A percentile compares a stretch with the other conserved stretches of the same genome.
phyloP scores from a whole-genome alignment of 2,888 invertebrate genomes.

The Sericinus montela region DNA sequence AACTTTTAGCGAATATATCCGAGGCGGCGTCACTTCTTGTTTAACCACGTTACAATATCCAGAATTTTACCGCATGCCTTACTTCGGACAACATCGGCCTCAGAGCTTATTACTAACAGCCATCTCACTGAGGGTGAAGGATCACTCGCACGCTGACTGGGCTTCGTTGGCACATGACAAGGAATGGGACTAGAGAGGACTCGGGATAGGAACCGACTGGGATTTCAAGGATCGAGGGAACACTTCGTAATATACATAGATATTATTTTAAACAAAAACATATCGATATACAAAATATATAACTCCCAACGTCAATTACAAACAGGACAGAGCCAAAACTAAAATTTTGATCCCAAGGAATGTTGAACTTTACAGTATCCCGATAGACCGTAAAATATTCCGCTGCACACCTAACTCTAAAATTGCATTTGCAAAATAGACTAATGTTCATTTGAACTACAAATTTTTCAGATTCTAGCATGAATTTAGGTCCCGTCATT shows the following conservation, averaged over 20 bases:
- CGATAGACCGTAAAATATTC: slow-evolving; percentile 50
- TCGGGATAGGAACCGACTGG: slow-evolving; percentile 58
- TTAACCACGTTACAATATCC: slow-evolving; percentile 33
- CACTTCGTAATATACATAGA: slow-evolving; percentile 33
- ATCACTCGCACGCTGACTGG: slow-evolving; percentile 47
- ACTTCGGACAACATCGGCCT: slow-evolving; percentile 1
- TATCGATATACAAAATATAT: slow-evolving; percentile 27
- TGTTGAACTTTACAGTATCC: slow-evolving; percentile 62
- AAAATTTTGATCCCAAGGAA: slow-evolving; percentile 64
- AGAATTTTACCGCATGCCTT: slow-evolving; percentile 22
- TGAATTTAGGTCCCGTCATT: slow-evolving; percentile 22
- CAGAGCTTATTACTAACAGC: not conserved
- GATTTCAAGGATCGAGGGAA: slow-evolving; percentile 48
- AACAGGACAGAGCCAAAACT: slow-evolving; percentile 38
- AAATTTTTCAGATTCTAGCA: slow-evolving; percentile 56
- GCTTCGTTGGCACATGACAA: slow-evolving; percentile 73
- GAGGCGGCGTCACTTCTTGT: slow-evolving; percentile 37
- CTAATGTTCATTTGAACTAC: slow-evolving; percentile 58
- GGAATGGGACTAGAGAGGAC: slow-evolving; percentile 73
- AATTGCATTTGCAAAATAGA: slow-evolving; percentile 53
- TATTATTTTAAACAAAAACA: slow-evolving; percentile 35
- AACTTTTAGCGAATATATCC: slow-evolving; percentile 46
- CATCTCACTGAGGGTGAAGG: slow-evolving; percentile 27
- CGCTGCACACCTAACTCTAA: slow-evolving; percentile 53
- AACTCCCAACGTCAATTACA: slow-evolving; percentile 11